phyloP scores from a whole-genome alignment of 2,888 invertebrate species.

The Dermolepida albohirtum region DNA sequence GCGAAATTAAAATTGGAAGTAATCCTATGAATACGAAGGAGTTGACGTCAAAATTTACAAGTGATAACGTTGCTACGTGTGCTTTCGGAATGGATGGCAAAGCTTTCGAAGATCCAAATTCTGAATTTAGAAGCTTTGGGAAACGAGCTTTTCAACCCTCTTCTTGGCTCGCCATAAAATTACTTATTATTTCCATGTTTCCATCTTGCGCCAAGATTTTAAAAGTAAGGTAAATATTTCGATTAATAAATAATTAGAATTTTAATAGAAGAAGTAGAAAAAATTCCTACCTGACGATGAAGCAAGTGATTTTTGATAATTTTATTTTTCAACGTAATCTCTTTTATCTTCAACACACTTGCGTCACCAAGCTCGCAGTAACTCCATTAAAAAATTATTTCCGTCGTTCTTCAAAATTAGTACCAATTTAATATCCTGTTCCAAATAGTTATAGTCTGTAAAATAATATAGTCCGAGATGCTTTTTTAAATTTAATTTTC shows the following conservation, averaged over 20 bases:
- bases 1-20: slow-evolving; percentile 42
- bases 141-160: slow-evolving; percentile 56
- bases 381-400: no score
- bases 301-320: no score
- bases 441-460: no score
- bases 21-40: slow-evolving; percentile 64
- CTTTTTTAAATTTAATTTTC: no score
- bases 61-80: slow-evolving; percentile 64
- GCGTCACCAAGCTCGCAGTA: no score
- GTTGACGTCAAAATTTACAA: slow-evolving; percentile 61
- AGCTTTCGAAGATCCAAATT: slow-evolving; percentile 56
- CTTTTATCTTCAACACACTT: no score
- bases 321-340: not conserved
- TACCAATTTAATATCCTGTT: no score
- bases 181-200: slow-evolving; percentile 51
- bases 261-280: not conserved
- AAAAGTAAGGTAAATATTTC: slow-evolving; percentile 44
- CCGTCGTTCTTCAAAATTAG: no score
- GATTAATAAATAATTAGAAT: not conserved
- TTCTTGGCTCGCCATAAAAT: slow-evolving; percentile 47
- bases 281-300: not conserved
- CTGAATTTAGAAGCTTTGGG: slow-evolving; percentile 54
- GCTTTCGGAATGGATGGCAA: slow-evolving; percentile 63
- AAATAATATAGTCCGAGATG: no score
- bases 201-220: slow-evolving; percentile 53